Conservation (phyloP, 2,888 invertebrate genomes). For the Dilophus febrilis region DNA sequence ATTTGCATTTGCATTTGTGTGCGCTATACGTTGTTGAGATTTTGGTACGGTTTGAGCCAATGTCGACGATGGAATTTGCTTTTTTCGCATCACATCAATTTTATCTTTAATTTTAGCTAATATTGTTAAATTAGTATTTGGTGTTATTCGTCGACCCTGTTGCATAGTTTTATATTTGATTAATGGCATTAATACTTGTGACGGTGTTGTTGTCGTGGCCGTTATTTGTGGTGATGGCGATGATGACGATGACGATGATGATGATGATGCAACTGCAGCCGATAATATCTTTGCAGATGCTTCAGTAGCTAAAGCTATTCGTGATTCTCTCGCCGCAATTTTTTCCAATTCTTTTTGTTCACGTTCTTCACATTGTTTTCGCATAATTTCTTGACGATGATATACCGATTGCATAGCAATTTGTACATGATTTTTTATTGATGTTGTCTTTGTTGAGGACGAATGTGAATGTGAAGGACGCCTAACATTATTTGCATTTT, state of each 20-base stretch:
- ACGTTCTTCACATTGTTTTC: constrained; percentile 17
- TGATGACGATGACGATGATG: constrained; percentile 7
- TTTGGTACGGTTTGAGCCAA: constrained; percentile 52
- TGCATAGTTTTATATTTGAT: constrained; percentile 16
- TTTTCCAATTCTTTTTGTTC: constrained; percentile 12
- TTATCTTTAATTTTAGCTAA: constrained; percentile 52
- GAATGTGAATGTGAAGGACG: constrained; percentile 10
- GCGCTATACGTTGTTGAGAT: constrained; percentile 46
- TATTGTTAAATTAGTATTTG: constrained; percentile 59
- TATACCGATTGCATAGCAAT: constrained; percentile 36
- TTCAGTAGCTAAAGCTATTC: too few relatives aligned
- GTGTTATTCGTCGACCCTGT: constrained; percentile 54
- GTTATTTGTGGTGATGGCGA: constrained; percentile 19
- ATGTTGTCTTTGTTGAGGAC: constrained; percentile 18
- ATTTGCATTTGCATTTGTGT: constrained; percentile 34
- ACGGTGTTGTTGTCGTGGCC: constrained; percentile 11
- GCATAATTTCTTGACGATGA: constrained; percentile 20
- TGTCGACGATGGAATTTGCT: constrained; percentile 35
- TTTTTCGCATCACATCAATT: constrained; percentile 35
- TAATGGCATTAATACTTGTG: too few relatives aligned
- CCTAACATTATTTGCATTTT: constrained; percentile 34
- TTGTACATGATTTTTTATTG: constrained; percentile 34
- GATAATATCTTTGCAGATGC: constrained; percentile 12
- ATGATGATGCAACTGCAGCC: constrained; percentile 8
- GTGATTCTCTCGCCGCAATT: background rate